Percentiles rank a stretch among this genome's conserved stretches.
Evolutionary conservation across 2,797 vertebrate genomes (phyloP).

Genomic region (Pangasius mekongensis): DNA sequence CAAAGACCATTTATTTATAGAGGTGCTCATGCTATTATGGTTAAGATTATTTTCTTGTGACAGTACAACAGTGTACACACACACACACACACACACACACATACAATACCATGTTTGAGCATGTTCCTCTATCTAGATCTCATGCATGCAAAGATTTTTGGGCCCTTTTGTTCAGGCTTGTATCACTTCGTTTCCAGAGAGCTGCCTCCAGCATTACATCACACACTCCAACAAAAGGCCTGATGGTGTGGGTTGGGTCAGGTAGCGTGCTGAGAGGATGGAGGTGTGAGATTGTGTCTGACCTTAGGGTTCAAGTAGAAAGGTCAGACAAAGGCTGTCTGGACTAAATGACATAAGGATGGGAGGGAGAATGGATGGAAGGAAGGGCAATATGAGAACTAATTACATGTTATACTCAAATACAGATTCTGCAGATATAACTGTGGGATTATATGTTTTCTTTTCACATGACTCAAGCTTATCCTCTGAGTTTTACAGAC

Average conservation of each 20-base stretch:
- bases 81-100: slow-evolving; percentile 47
- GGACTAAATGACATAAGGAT: slow-evolving; percentile 49
- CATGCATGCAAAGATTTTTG: slow-evolving; percentile 74
- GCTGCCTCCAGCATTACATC: slow-evolving; percentile 76
- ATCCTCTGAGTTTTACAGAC: slow-evolving; percentile 28
- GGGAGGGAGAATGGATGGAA: slow-evolving; percentile 52
- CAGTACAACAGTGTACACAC: slow-evolving; percentile 46
- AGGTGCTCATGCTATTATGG: slow-evolving; percentile 49
- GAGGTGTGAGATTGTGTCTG: slow-evolving; percentile 63
- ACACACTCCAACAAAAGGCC: slow-evolving; percentile 71
- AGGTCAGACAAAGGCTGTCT: slow-evolving; percentile 61
- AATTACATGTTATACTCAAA: neutral
- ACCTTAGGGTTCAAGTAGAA: slow-evolving; percentile 71
- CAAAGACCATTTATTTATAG: slow-evolving; percentile 56
- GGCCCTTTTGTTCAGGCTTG: slow-evolving; percentile 77
- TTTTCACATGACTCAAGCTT: slow-evolving; percentile 24
- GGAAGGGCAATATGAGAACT: slow-evolving; percentile 52
- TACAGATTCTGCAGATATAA: slow-evolving; percentile 44
- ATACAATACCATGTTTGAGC: slow-evolving; percentile 70
- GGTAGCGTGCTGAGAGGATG: slow-evolving; percentile 56
- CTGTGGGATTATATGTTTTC: slow-evolving; percentile 21
- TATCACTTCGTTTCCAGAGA: slow-evolving; percentile 66
- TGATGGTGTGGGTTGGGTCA: slow-evolving; percentile 53
- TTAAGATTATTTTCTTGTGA: slow-evolving; percentile 68
- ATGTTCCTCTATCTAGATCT: slow-evolving; percentile 75